phyloP scores from a whole-genome alignment of 2,888 invertebrate genomes.

The Stenodema calcarata region DNA sequence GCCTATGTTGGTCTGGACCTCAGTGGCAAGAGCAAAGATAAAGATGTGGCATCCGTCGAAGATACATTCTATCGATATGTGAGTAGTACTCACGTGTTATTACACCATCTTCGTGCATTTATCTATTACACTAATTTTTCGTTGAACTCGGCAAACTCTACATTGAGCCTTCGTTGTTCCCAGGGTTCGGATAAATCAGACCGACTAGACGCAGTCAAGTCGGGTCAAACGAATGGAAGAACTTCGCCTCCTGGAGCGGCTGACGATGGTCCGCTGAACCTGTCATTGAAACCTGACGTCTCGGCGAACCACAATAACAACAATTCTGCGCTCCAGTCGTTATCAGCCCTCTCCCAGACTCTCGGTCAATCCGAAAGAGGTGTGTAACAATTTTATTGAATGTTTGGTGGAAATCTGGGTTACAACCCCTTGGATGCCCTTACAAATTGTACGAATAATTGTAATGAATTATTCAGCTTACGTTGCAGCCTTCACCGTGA shows the following conservation, averaged over 20 bases:
- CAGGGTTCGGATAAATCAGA: slow-evolving; percentile 60
- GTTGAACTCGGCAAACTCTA: too few relatives aligned
- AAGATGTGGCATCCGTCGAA: slow-evolving; percentile 51
- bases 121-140: too few relatives aligned
- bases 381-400: slow-evolving; percentile 60
- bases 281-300: slow-evolving; percentile 75
- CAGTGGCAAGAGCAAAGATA: slow-evolving; percentile 53
- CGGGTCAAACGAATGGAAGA: slow-evolving; percentile 70
- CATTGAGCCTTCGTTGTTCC: not conserved
- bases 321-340: slow-evolving; percentile 56
- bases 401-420: too few relatives aligned
- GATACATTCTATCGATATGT: slow-evolving; percentile 41
- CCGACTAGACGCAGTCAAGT: slow-evolving; percentile 81
- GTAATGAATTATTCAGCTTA: too few relatives aligned
- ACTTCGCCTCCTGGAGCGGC: slow-evolving; percentile 39
- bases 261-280: slow-evolving; percentile 78
- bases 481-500: too few relatives aligned
- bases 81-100: too few relatives aligned
- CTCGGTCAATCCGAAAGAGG: slow-evolving; percentile 63
- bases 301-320: slow-evolving; percentile 50
- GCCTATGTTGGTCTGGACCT: slow-evolving; percentile 51
- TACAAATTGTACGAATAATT: too few relatives aligned
- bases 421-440: too few relatives aligned
- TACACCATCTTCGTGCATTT: too few relatives aligned
- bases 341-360: slow-evolving; percentile 56